Percentiles rank a stretch among this genome's conserved stretches.
Conservation (phyloP, 2,888 invertebrate genomes). For the Pseudanteris insignis region DNA sequence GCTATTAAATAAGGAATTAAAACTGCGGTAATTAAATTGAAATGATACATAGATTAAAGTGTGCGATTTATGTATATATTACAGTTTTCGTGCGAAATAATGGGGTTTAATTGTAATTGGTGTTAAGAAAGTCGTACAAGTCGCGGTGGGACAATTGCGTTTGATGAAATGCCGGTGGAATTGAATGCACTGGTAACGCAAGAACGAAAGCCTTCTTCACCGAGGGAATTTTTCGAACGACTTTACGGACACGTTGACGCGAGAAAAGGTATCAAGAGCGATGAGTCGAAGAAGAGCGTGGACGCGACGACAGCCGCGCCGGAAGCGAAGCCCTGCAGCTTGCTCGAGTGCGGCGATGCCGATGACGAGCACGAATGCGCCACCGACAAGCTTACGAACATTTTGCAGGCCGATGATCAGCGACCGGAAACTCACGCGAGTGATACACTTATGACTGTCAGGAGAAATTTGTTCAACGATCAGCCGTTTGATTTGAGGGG, state of each 20-base stretch:
- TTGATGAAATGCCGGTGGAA: constrained; percentile 48
- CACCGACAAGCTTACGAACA: constrained; percentile 56
- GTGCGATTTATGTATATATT: too few species aligned
- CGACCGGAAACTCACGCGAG: constrained; percentile 2
- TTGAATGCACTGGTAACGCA: constrained; percentile 27
- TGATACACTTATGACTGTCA: background rate
- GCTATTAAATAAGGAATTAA: too few species aligned
- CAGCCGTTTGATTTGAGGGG: constrained; percentile 9
- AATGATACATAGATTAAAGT: too few species aligned
- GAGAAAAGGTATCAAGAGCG: constrained; percentile 46
- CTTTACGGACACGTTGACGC: constrained; percentile 81
- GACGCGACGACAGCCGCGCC: constrained; percentile 17
- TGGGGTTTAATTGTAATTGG: too few species aligned
- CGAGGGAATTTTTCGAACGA: constrained; percentile 82
- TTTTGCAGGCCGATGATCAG: constrained; percentile 1
- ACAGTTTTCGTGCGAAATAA: too few species aligned
- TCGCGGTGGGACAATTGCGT: too few species aligned
- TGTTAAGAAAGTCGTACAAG: too few species aligned
- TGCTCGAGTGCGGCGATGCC: constrained; percentile 23
- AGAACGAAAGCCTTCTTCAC: constrained; percentile 74
- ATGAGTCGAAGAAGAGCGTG: constrained; percentile 42
- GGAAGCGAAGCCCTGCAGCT: constrained; percentile 32
- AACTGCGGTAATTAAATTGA: too few species aligned
- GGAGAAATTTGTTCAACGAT: constrained; percentile 17
- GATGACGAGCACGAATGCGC: constrained; percentile 55